Evolutionary conservation across 2,888 invertebrate genomes (phyloP).

Genomic region (Acleris cristana): DNA sequence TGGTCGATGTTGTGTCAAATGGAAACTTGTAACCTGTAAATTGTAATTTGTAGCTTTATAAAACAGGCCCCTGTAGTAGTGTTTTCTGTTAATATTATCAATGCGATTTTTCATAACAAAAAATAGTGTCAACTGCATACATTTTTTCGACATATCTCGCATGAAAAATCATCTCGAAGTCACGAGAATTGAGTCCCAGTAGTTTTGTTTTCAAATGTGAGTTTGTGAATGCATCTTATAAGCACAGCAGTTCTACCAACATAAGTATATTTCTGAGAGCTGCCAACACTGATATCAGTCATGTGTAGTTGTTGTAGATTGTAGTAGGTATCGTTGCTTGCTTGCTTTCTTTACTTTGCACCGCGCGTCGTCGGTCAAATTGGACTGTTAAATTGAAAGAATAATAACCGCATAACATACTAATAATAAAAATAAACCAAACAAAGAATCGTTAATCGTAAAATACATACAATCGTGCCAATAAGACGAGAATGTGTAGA

Average conservation of each 20-base stretch:
- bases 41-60: no score
- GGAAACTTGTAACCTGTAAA: no score
- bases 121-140: no score
- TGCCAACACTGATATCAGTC: slow-evolving; percentile 64
- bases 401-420: slow-evolving; percentile 60
- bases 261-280: slow-evolving; percentile 42
- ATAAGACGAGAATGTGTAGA: slow-evolving; percentile 60
- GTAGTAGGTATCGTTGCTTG: slow-evolving; percentile 55
- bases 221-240: slow-evolving; percentile 55
- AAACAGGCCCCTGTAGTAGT: no score
- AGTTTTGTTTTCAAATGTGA: no score
- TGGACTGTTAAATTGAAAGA: slow-evolving; percentile 67
- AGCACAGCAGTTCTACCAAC: slow-evolving; percentile 51
- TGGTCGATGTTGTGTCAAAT: no score
- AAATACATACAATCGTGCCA: slow-evolving; percentile 52
- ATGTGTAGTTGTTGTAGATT: slow-evolving; percentile 61
- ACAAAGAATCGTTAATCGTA: slow-evolving; percentile 49
- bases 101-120: no score
- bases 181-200: no score
- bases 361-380: slow-evolving; percentile 73
- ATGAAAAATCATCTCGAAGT: no score
- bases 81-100: no score
- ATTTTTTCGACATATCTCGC: no score
- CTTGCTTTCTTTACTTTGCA: slow-evolving; percentile 76
- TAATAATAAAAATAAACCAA: slow-evolving; percentile 59